These are phyloP conservation scores for Chrysocyon brachyurus DNA, from an alignment of 2,797 vertebrate genomes.

Conservation along the genomic window DNA sequence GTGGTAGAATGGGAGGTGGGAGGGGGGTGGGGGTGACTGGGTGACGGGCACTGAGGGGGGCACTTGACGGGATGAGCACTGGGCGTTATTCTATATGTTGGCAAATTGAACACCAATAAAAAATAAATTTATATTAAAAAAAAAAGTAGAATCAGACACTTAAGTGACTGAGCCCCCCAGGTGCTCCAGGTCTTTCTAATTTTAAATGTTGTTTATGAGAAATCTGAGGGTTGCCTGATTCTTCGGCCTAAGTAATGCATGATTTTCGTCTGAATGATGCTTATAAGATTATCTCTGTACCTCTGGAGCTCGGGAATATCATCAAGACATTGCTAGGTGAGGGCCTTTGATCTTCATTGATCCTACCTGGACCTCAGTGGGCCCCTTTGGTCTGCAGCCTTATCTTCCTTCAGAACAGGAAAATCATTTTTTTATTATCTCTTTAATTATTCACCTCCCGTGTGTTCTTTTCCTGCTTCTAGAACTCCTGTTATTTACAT, in stretches of 20 bases:
- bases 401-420: not conserved
- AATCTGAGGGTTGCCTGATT: not conserved
- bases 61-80: no score
- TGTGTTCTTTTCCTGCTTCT: not conserved
- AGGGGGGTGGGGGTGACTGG: no score
- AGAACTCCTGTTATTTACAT: not conserved
- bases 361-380: not conserved
- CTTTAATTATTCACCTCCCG: not conserved
- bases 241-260: not conserved
- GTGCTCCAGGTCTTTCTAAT: not conserved
- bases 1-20: no score
- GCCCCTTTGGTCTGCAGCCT: not conserved
- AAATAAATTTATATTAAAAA: no score
- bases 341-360: not conserved
- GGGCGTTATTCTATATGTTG: no score
- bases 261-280: not conserved
- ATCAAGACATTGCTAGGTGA: not conserved
- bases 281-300: not conserved
- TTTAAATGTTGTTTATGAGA: constrained; percentile 14
- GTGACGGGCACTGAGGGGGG: no score
- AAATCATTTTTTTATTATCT: constrained; percentile 9
- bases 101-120: no score
- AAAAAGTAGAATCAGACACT: not conserved
- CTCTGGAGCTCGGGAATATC: not conserved
- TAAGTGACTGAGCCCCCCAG: not conserved